Evolutionary conservation across 1,140 invertebrate species (phyloP).

Genomic region (Macrosteles quadrilineatus): DNA sequence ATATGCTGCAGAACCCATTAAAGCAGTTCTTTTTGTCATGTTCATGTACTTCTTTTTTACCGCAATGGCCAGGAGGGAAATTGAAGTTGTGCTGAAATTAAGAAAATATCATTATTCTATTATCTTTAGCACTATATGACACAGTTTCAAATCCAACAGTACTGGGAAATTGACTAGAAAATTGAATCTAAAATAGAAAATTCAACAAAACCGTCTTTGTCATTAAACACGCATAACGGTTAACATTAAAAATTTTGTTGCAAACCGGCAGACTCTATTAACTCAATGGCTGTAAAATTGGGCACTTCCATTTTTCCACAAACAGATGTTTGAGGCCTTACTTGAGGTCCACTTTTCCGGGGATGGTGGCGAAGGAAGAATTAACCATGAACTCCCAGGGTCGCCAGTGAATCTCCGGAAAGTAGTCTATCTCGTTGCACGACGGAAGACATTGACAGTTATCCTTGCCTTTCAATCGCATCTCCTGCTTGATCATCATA

Average conservation of each 20-base stretch:
- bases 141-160: too few species aligned
- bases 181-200: too few species aligned
- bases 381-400: conserved; percentile 10
- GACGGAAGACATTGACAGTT: conserved; percentile 64
- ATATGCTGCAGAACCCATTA: conserved; percentile 8
- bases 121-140: too few species aligned
- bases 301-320: too few species aligned
- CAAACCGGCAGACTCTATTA: too few species aligned
- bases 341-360: neutral
- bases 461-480: neutral
- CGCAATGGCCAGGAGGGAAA: conserved; percentile 13
- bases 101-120: neutral
- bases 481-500: too few species aligned
- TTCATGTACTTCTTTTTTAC: conserved; percentile 18
- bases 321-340: too few species aligned
- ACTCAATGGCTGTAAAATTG: too few species aligned
- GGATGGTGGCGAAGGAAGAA: neutral
- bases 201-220: too few species aligned
- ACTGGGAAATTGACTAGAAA: too few species aligned
- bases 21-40: conserved; percentile 14
- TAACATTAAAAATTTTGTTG: too few species aligned
- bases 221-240: too few species aligned
- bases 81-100: neutral
- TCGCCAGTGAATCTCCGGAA: neutral
- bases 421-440: conserved; percentile 58